Base-by-base conservation (phyloP, 2,888 invertebrate genomes). In the Chymomyza caudatula region DNA sequence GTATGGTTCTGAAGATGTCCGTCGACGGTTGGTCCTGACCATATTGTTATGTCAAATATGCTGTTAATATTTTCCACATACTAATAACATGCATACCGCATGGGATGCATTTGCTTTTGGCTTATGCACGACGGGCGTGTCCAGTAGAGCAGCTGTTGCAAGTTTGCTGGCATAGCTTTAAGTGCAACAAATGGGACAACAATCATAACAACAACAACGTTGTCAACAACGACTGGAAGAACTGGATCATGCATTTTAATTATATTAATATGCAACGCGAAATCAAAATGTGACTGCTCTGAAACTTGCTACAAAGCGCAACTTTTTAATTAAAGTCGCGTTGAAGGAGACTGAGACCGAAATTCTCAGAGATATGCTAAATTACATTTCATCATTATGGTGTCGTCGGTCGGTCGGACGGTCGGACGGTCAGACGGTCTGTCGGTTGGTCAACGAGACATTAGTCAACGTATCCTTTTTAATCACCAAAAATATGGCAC, bases 321-420 rank as follows among this genome's bases (percentile, higher is more conserved):
- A 86, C 78, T 88, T 87, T 87, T 87, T 87, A 88, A 87, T 88
- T 87, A 88, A 87, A 85, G 78, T 80, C 81, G 66, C 4, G 44
- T 47, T 47, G 44, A 47, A 15, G 44, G 17, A 47, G 20, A 51
- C 19, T 20, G 19, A 51, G 20, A 20, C 20, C 19, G 13, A 20
- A 51, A 11, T 72, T 69, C 42, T 17, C 44, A 51, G 62, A 70
- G 67, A 64, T 79, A 68, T 73, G 69, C 81, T 80, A 77, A 80
- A 80, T 80, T 83, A 75, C 84, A 80, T 80, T 80, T 83, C 73
- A 69, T 69, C 77, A 77, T 60, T 56, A 66, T 71, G 62, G 19
- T n/a, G 25, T 51, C 6, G 43, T 5, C 44, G 15, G 29, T 8
- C 29, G 29, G 29, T 29, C 29, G 29, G 29, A 29, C 29, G 29